A percentile compares a stretch with the other conserved stretches of the same genome.
Conservation (phyloP, 2,113 vertebrate genomes). For the Meleagris gallopavo region DNA sequence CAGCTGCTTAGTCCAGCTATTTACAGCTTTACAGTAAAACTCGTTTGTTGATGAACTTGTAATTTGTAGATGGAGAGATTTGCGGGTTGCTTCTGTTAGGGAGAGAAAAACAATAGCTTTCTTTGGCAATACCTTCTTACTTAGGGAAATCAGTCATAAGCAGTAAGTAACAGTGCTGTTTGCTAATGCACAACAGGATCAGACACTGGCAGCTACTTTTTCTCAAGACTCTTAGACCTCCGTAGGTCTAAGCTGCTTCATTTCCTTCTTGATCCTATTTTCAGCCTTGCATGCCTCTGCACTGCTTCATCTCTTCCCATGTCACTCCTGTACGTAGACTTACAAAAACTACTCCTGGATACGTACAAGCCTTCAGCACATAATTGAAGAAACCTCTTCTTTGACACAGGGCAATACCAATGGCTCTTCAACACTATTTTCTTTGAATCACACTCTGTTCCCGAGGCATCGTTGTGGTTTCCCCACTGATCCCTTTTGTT, state of each 20-base stretch:
- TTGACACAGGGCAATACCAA: background rate
- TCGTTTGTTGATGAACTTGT: fast-evolving
- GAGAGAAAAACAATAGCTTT: background rate
- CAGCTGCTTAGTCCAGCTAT: fast-evolving
- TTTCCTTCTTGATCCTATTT: background rate
- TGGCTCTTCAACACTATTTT: background rate
- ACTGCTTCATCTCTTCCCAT: background rate
- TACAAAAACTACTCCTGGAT: background rate
- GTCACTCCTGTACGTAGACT: too few relatives aligned
- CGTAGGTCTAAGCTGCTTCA: background rate
- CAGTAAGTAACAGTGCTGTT: background rate
- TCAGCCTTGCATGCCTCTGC: fast-evolving
- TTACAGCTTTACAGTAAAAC: background rate
- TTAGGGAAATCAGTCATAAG: background rate
- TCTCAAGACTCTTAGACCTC: background rate
- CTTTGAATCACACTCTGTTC: too few relatives aligned
- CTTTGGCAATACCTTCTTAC: background rate
- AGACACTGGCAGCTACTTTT: background rate
- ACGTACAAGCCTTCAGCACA: fast-evolving
- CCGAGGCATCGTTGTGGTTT: fast-evolving
- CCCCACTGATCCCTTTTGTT: fast-evolving
- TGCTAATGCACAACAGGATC: background rate
- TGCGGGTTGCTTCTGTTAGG: background rate
- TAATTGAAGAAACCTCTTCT: fast-evolving
- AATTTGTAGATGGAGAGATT: background rate